Conservation (phyloP, 2,797 vertebrate species). For the Channallabes apus region DNA sequence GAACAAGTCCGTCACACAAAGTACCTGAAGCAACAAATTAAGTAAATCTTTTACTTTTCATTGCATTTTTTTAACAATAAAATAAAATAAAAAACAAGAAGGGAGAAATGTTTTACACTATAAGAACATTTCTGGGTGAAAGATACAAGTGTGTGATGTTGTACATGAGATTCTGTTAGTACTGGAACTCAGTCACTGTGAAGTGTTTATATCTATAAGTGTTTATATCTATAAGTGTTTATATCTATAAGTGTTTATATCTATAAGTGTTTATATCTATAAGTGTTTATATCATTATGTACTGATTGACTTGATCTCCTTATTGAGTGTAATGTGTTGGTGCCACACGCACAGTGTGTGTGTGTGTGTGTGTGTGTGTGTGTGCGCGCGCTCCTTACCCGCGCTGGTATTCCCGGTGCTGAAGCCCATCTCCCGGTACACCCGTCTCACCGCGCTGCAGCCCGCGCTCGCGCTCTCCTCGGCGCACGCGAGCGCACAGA, state of each 20-base stretch:
- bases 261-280: too few relatives aligned
- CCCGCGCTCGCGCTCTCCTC: slow-evolving; percentile 69
- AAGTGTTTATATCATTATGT: too few relatives aligned
- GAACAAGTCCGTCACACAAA: neutral
- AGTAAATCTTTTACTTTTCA: neutral
- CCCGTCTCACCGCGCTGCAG: slow-evolving; percentile 86
- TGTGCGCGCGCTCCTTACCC: slow-evolving; percentile 71
- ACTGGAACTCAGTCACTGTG: too few relatives aligned
- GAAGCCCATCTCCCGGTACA: slow-evolving; percentile 83
- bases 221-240: too few relatives aligned
- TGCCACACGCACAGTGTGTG: neutral
- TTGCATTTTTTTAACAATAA: neutral
- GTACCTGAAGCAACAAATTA: neutral
- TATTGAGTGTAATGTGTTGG: neutral
- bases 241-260: too few relatives aligned
- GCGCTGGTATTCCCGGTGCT: slow-evolving; percentile 86
- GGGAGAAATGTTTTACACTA: neutral
- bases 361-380: neutral
- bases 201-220: too few relatives aligned
- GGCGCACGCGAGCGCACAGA: slow-evolving; percentile 71
- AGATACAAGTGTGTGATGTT: neutral
- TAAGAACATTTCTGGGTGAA: neutral
- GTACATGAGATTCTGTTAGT: neutral
- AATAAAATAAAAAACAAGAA: too few relatives aligned
- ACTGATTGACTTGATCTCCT: too few relatives aligned